A percentile compares a stretch with the other conserved stretches of the same genome.
Evolutionary conservation across 2,797 vertebrate species (phyloP).

Genomic region (Ambastaia sidthimunki): DNA sequence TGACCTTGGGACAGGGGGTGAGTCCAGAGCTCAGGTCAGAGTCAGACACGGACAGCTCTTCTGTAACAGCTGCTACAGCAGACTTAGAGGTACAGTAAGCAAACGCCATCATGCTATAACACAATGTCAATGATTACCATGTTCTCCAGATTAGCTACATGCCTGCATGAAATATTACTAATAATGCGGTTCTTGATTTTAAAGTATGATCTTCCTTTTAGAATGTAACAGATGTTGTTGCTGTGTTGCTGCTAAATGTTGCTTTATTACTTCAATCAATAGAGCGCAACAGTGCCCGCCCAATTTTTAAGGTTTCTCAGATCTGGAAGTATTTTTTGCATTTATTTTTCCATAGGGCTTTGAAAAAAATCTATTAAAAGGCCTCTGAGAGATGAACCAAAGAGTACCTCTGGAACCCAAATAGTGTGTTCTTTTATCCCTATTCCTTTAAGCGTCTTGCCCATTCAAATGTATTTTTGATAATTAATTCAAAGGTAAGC

Average conservation of each 20-base stretch:
- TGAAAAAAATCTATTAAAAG: too few relatives aligned
- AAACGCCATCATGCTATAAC: background rate
- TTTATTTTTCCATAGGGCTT: too few relatives aligned
- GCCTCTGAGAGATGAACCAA: too few relatives aligned
- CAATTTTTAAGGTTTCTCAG: too few relatives aligned
- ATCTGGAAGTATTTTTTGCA: too few relatives aligned
- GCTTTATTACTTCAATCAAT: background rate
- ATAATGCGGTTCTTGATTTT: background rate
- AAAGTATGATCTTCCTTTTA: background rate
- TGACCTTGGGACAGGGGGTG: slow-evolving; percentile 80
- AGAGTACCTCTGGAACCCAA: too few relatives aligned
- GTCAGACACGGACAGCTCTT: slow-evolving; percentile 86
- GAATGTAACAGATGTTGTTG: background rate
- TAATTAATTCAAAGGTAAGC: too few relatives aligned
- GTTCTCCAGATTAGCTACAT: background rate
- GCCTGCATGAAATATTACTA: background rate
- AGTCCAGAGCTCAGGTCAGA: slow-evolving; percentile 86
- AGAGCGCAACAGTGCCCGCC: too few relatives aligned
- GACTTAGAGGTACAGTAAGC: slow-evolving; percentile 87
- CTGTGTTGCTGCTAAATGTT: background rate
- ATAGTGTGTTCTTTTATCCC: too few relatives aligned
- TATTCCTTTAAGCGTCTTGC: too few relatives aligned
- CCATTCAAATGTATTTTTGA: too few relatives aligned
- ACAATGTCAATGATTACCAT: background rate
- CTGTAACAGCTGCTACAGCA: slow-evolving; percentile 90